Conservation (phyloP, 2,888 invertebrate genomes). For the Myathropa florea region DNA sequence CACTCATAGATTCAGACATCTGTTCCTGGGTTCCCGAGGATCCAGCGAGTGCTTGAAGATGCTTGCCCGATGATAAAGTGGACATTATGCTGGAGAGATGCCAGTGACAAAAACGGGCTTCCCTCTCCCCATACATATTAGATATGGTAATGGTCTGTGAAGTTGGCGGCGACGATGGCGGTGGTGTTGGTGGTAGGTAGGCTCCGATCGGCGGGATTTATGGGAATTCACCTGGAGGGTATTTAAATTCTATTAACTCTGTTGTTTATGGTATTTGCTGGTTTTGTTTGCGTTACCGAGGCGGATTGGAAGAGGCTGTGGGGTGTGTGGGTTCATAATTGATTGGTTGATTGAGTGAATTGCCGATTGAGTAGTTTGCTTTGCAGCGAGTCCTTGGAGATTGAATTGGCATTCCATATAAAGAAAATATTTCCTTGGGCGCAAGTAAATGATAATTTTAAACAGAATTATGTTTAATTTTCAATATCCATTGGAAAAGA, state of each 20-base stretch:
- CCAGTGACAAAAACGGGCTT: slow-evolving; percentile 50
- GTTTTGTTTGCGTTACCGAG: slow-evolving; percentile 33
- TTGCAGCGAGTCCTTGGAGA: background rate
- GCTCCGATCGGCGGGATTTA: slow-evolving; percentile 43
- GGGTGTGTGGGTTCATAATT: slow-evolving; percentile 48
- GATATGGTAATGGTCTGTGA: slow-evolving; percentile 68
- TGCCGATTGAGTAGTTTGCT: slow-evolving; percentile 37
- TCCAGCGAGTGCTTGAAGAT: slow-evolving; percentile 46
- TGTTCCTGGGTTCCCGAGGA: slow-evolving; percentile 37
- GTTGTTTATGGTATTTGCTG: slow-evolving; percentile 52
- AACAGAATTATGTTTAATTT: background rate
- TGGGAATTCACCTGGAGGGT: slow-evolving; percentile 62
- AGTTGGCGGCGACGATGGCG: slow-evolving; percentile 25
- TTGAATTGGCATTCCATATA: background rate
- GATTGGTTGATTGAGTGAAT: slow-evolving; percentile 38
- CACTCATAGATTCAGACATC: slow-evolving; percentile 59
- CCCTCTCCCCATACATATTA: slow-evolving; percentile 54
- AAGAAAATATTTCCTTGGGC: background rate
- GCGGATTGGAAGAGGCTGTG: slow-evolving; percentile 33
- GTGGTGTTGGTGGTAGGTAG: slow-evolving; percentile 8
- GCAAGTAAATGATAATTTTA: too few relatives aligned
- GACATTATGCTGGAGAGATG: slow-evolving; percentile 61
- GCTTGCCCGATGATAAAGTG: slow-evolving; percentile 63
- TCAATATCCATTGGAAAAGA: too few relatives aligned
- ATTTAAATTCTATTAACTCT: slow-evolving; percentile 70